Base-by-base conservation (phyloP, 1,140 invertebrate species). In the Camponotus pennsylvanicus region DNA sequence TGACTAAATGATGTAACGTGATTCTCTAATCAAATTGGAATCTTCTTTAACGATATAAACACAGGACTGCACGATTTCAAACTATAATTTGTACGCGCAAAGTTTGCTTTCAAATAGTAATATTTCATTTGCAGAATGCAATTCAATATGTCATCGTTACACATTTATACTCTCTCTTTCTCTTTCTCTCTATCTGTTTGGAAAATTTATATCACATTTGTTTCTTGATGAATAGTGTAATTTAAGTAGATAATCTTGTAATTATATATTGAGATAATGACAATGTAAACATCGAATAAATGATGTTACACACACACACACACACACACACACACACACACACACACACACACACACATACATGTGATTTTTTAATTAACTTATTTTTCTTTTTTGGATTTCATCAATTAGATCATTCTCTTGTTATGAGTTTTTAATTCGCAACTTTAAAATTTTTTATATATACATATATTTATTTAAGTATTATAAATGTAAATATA, bases 11-110 rank as follows among this genome's bases (percentile, higher is more conserved):
- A 80, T 57, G 66, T 70, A 80, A 80, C 1, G 6, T 18, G 64
- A 80, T 80, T 80, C 52, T 70, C 21, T 32, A 15, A 80, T 59
- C 15, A 70, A 80, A 80, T 57, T 80, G 66, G 18, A 70, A 70
- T 80, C 15, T 70, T 2, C 37, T 27, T 34, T 70, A 55, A 71
- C 18, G 52, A 73, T 18, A 3, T 71, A 71, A 80, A 80, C 37
- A 70, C 27, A 42, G 15, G 5, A 0, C 45, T 67, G 49, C 49
- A 21, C 9, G 15, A 70, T 80, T 80, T 80, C 77, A 42, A 37
- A 42, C 27, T 59, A n/a, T 70, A 70, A 57, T 70, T 80, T 11
- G 15, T 15, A 52, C 32, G 27, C 4, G 0, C 15, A 45, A 42
- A 59, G 52, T 80, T 67, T 1, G 5, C 3, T 37, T 55, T 57